phyloP scores from a whole-genome alignment of 2,888 invertebrate species.

The Junonia oenone region DNA sequence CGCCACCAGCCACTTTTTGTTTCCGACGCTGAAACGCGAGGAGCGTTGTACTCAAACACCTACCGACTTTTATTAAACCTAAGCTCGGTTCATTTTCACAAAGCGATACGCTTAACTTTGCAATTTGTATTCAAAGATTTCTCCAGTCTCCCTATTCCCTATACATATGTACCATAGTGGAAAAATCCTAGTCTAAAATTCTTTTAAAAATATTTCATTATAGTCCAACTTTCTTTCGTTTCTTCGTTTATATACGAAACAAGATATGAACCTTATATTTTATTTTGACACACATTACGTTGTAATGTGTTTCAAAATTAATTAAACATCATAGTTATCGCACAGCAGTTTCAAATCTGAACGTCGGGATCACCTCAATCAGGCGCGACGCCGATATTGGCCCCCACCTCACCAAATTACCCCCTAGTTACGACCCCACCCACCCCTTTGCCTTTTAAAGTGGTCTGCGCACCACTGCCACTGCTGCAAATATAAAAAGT shows the following conservation, averaged over 20 bases:
- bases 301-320: conserved; percentile 9
- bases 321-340: conserved; percentile 23
- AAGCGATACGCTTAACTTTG: conserved; percentile 32
- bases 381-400: conserved; percentile 74
- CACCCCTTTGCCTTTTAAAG: conserved; percentile 75
- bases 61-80: conserved; percentile 74
- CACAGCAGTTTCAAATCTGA: conserved; percentile 62
- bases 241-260: too few species aligned
- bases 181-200: background rate
- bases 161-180: background rate
- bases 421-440: conserved; percentile 73
- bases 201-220: too few species aligned
- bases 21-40: conserved; percentile 75
- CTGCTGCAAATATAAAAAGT: conserved; percentile 76
- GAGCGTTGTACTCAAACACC: conserved; percentile 75
- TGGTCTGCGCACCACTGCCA: conserved; percentile 74
- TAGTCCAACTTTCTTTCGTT: too few species aligned
- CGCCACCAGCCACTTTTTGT: conserved; percentile 76
- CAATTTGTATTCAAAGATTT: conserved; percentile 20
- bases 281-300: background rate
- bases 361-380: conserved; percentile 75
- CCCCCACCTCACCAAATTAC: conserved; percentile 76
- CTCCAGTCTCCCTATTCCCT: conserved; percentile 2
- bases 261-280: background rate
- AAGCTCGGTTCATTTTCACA: conserved; percentile 40